Evolutionary conservation across 2,888 invertebrate species (phyloP), one percentile per base, ranked within the genome.

Genomic region (Lypha dubia): DNA sequence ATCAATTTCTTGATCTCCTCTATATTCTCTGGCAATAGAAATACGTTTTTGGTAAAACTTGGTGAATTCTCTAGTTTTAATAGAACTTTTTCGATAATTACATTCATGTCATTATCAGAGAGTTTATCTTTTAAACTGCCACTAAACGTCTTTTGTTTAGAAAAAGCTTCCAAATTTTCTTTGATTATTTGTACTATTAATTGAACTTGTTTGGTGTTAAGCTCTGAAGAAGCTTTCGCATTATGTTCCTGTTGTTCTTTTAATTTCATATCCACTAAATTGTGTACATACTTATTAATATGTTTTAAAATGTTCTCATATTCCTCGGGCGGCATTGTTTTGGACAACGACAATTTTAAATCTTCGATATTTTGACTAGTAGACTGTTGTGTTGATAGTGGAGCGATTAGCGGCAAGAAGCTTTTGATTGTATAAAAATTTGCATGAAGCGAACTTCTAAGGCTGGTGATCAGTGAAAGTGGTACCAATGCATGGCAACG

Each of bases 271-370:
- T 91, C 89, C 28, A 92, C 88, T 83, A 91, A 86, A 77, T 91
- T 89, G 73, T 91, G 89, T 82, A 92, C 90, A 80, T 92, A 92
- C 68, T 84, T 89, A 71, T 92, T 91, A 28, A 92, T 89, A 83
- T 92, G 91, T 76, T 91, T 90, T 32, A 92, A 85, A 77, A 92
- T 90, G 83, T 90, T 90, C 75, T 91, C 90, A 85, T 91, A 92
- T 71, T 92, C 92, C 71, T 91, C 91, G 1, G 89, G 71, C 15
- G 89, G 89, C 17, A 92, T 86, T 0, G 92, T 87, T 63, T 90
- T 89, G 65, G 89, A 87, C 63, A 92, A 87, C 0, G 88, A 83
- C 41, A 86, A 85, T 32, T 89, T 88, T 15, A 89, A 75, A 28
- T 88, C 87, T 22, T 87, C 88, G 71, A 90, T 82, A 86, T 82